phyloP scores from a whole-genome alignment of 1,140 invertebrate genomes.

The Listronotus oregonensis region DNA sequence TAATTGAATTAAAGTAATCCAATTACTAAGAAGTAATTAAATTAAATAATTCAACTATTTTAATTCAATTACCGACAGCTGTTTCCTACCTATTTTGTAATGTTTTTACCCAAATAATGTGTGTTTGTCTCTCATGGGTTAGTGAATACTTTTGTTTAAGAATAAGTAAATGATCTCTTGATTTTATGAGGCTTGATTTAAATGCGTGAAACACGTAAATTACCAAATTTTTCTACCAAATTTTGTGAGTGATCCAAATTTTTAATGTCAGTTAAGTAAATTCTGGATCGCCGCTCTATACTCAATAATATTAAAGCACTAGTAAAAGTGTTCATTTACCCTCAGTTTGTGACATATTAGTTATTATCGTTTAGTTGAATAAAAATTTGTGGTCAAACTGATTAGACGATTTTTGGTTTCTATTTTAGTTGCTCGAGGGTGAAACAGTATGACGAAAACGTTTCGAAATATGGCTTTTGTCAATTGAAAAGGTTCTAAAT shows the following conservation, averaged over 20 bases:
- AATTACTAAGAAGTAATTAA: no score
- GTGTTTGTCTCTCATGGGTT: background rate
- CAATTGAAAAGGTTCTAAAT: no score
- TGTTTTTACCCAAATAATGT: background rate
- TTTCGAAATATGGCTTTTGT: no score
- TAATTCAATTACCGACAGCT: no score
- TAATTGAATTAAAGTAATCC: no score
- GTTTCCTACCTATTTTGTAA: no score
- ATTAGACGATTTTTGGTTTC: conserved; percentile 43
- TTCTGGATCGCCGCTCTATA: no score
- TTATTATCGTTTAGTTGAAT: conserved; percentile 7
- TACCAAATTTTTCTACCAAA: background rate
- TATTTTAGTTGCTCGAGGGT: conserved; percentile 11
- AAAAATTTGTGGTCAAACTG: conserved; percentile 43
- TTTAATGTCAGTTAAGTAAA: no score
- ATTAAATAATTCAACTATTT: no score
- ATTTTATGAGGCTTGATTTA: background rate
- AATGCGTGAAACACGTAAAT: background rate
- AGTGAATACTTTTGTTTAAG: conserved; percentile 6
- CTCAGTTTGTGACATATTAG: conserved; percentile 10
- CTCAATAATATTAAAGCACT: background rate
- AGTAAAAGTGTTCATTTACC: conserved; percentile 6
- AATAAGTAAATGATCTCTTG: background rate
- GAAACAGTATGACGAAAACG: background rate
- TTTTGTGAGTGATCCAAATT: no score